A percentile compares a stretch with the other conserved stretches of the same genome.
Evolutionary conservation across 2,888 invertebrate genomes (phyloP).

Genomic region (Orthosia gothica): DNA sequence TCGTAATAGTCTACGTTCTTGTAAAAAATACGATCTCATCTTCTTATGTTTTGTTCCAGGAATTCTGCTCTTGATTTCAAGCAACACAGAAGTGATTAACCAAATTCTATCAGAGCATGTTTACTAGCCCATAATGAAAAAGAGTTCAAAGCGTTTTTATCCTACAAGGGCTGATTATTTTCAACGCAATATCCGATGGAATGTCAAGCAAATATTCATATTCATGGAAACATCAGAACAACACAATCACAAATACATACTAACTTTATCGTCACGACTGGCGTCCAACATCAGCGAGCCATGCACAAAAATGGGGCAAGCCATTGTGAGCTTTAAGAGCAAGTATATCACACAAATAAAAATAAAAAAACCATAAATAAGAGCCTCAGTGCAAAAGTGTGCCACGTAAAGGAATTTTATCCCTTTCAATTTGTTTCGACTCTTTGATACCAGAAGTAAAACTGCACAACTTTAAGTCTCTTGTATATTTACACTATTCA

Average conservation of each 20-base stretch:
- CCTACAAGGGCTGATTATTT: conserved; percentile 24
- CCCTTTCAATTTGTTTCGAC: too few species aligned
- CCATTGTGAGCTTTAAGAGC: conserved; percentile 55
- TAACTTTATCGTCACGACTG: conserved; percentile 18
- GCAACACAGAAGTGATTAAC: too few species aligned
- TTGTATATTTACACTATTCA: too few species aligned
- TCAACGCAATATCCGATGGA: conserved; percentile 27
- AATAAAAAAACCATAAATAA: too few species aligned
- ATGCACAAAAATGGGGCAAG: conserved; percentile 39
- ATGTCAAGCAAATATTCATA: conserved; percentile 41
- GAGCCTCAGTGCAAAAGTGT: too few species aligned
- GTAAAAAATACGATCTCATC: too few species aligned
- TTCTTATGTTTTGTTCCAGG: not conserved
- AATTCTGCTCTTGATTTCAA: not conserved
- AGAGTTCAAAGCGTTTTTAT: conserved; percentile 4
- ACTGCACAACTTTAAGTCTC: too few species aligned
- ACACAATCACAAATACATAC: conserved; percentile 53
- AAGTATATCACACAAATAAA: too few species aligned
- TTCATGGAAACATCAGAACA: conserved; percentile 29
- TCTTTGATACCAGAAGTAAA: too few species aligned
- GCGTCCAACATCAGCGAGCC: conserved; percentile 29
- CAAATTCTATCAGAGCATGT: not conserved
- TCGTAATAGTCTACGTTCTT: too few species aligned
- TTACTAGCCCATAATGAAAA: not conserved
- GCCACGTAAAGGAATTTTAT: too few species aligned